Evolutionary conservation across 2,888 invertebrate genomes (phyloP).

Genomic region (Clostera curtula): DNA sequence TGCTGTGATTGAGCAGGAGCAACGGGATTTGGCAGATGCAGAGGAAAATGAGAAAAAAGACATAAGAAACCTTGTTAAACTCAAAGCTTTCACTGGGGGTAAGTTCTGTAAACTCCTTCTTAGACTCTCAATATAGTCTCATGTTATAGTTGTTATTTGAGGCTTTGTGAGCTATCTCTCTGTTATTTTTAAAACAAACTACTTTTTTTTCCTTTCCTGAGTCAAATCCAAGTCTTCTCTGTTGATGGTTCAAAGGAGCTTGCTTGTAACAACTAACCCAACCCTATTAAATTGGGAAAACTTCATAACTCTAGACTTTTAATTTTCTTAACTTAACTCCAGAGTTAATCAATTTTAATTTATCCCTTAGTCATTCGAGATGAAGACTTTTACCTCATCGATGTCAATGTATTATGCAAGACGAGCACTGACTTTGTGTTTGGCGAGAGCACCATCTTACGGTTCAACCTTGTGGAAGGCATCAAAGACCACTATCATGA

Average conservation of each 20-base stretch:
- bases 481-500: constrained; percentile 44
- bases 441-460: constrained; percentile 43
- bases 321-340: too few relatives aligned
- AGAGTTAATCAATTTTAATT: too few relatives aligned
- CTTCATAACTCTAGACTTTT: too few relatives aligned
- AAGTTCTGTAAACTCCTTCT: too few relatives aligned
- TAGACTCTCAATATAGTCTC: too few relatives aligned
- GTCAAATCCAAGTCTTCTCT: too few relatives aligned
- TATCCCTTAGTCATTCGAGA: constrained; percentile 31
- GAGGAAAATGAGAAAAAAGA: constrained; percentile 38
- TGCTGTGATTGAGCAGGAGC: constrained; percentile 33
- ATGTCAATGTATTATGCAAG: constrained; percentile 51
- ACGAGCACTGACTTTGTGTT: constrained; percentile 30
- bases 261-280: too few relatives aligned
- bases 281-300: too few relatives aligned
- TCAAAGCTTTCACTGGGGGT: constrained; percentile 39
- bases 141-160: too few relatives aligned
- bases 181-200: neutral
- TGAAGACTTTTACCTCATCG: constrained; percentile 49
- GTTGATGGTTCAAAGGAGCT: too few relatives aligned
- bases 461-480: constrained; percentile 47
- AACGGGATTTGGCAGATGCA: constrained; percentile 30
- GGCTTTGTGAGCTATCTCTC: too few relatives aligned
- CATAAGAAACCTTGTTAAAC: constrained; percentile 42
- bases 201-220: constrained; percentile 1